Evolutionary conservation across 1,140 invertebrate species (phyloP).

Genomic region (Aphaenogaster floridana): DNA sequence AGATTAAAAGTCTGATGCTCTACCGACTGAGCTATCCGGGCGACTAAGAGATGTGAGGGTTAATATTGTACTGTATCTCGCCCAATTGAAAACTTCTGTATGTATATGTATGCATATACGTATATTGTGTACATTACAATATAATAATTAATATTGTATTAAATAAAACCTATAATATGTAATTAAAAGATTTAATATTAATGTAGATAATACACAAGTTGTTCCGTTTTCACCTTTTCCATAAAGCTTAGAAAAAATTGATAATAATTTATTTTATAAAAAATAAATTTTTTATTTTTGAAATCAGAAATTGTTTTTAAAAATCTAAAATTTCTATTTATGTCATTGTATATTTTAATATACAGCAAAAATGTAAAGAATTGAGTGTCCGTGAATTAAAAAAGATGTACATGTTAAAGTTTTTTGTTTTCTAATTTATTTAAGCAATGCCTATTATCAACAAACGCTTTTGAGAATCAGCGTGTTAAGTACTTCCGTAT

Average conservation of each 20-base stretch:
- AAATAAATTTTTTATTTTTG: conserved; percentile 1
- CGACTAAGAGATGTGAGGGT: conserved; percentile 51
- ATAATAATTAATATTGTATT: background rate
- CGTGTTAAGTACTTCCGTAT: background rate
- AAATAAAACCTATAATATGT: background rate
- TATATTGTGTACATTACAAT: background rate
- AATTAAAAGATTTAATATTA: background rate
- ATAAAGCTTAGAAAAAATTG: background rate
- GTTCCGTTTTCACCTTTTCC: background rate
- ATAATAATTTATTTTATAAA: background rate
- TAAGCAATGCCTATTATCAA: background rate
- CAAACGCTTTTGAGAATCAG: background rate
- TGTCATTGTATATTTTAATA: background rate
- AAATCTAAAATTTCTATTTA: background rate
- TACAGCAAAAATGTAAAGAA: background rate
- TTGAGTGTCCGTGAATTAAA: background rate
- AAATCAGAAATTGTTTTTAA: background rate
- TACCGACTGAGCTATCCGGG: conserved; percentile 93
- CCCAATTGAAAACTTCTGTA: background rate
- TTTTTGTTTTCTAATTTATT: background rate
- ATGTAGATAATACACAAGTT: background rate
- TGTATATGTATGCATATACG: background rate
- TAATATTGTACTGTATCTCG: conserved; percentile 19
- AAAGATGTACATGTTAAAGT: background rate
- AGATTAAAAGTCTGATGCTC: conserved; percentile 93